Conservation (phyloP, 1,140 invertebrate species). For the Himalopsyche phryganea region DNA sequence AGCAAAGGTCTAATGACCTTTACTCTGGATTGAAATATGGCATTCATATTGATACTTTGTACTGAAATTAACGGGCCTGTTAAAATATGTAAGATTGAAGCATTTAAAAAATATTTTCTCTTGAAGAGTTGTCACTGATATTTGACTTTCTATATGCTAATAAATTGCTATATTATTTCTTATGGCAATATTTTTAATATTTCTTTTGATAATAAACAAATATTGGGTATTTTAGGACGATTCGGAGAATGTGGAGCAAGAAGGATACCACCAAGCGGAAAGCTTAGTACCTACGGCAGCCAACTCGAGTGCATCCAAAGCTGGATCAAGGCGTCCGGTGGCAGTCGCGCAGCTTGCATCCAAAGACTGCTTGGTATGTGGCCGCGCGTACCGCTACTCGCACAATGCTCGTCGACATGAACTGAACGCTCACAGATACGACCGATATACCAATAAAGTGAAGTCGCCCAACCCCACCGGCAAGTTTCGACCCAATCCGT, state of each 20-base stretch:
- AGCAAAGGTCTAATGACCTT: too few relatives aligned
- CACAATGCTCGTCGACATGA: constrained; percentile 52
- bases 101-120: too few relatives aligned
- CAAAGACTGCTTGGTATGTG: constrained; percentile 50
- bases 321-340: constrained; percentile 32
- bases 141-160: too few relatives aligned
- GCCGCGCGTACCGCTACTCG: constrained; percentile 49
- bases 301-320: not conserved
- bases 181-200: too few relatives aligned
- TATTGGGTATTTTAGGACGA: constrained; percentile 17
- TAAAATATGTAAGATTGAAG: too few relatives aligned
- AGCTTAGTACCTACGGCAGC: not conserved
- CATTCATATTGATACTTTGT: too few relatives aligned
- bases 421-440: constrained; percentile 47
- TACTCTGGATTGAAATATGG: too few relatives aligned
- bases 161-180: too few relatives aligned
- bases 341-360: constrained; percentile 50
- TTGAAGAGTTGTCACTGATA: too few relatives aligned
- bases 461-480: constrained; percentile 39
- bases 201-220: too few relatives aligned
- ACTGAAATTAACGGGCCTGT: too few relatives aligned
- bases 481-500: constrained; percentile 48
- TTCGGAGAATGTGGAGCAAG: constrained; percentile 11
- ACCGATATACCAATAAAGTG: constrained; percentile 52
- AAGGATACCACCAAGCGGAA: too few relatives aligned